Percentiles rank a stretch among this genome's conserved stretches.
Evolutionary conservation across 2,797 vertebrate genomes (phyloP).

Genomic region (Lophotriccus pileatus): DNA sequence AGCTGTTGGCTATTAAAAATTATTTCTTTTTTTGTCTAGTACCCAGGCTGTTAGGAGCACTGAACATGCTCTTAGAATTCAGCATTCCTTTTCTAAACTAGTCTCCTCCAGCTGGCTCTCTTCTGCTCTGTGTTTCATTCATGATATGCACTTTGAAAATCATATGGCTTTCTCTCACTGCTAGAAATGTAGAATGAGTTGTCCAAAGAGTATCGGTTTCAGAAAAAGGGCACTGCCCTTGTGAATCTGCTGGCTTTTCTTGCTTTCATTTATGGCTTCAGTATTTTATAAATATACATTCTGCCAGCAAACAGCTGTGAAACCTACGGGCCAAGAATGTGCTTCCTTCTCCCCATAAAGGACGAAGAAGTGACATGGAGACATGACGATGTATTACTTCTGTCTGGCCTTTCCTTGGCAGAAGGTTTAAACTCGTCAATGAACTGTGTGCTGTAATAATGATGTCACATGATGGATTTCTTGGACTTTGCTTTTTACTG

Average conservation of each 20-base stretch:
- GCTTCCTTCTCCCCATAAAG: not conserved
- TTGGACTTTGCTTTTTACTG: not conserved
- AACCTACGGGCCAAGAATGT: not conserved
- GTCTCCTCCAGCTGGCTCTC: not conserved
- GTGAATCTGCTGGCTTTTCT: not conserved
- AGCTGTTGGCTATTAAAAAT: not conserved
- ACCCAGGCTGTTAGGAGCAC: not conserved
- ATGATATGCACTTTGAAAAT: not conserved
- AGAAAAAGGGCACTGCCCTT: not conserved
- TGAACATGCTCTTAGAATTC: not conserved
- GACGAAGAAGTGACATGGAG: not conserved
- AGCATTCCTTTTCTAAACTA: not conserved
- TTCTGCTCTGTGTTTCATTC: slow-evolving; percentile 13
- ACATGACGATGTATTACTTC: not conserved
- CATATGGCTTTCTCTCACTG: not conserved
- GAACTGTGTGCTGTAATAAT: slow-evolving; percentile 23
- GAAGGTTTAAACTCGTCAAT: not conserved
- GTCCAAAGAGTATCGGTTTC: slow-evolving; percentile 20
- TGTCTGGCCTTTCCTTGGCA: slow-evolving; percentile 36
- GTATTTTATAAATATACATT: not conserved
- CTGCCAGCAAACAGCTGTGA: not conserved
- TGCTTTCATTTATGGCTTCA: not conserved
- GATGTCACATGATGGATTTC: slow-evolving; percentile 46
- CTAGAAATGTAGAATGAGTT: slow-evolving; percentile 33
- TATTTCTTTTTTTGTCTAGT: not conserved